Conservation (phyloP, 2,113 vertebrate species). For the Brienomyrus brachyistius region DNA sequence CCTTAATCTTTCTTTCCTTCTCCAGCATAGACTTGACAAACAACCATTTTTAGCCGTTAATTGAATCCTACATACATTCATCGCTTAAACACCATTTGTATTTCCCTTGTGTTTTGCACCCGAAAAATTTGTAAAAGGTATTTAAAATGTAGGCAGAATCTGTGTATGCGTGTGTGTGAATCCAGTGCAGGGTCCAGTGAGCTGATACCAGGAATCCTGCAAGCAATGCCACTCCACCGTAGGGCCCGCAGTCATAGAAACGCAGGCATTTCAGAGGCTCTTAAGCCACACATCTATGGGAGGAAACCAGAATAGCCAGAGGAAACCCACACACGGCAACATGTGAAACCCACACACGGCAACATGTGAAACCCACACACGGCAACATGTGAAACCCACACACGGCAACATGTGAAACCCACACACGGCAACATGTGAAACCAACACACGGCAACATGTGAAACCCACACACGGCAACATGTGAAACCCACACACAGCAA, state of each 20-base stretch:
- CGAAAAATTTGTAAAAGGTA: background rate
- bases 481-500: background rate
- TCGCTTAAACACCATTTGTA: conserved; percentile 24
- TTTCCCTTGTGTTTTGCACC: background rate
- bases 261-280: background rate
- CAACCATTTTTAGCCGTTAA: background rate
- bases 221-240: background rate
- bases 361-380: background rate
- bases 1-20: background rate
- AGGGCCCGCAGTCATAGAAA: background rate
- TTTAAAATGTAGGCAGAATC: background rate
- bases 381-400: background rate
- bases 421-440: background rate
- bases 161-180: no score
- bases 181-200: background rate
- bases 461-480: background rate
- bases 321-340: background rate
- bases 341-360: background rate
- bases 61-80: conserved; percentile 50
- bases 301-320: background rate
- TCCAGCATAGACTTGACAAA: background rate
- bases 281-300: background rate
- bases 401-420: no score
- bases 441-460: no score
- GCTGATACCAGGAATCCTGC: background rate